Conservation (phyloP, 2,888 invertebrate species). For the Hoplodrina ambigua region DNA sequence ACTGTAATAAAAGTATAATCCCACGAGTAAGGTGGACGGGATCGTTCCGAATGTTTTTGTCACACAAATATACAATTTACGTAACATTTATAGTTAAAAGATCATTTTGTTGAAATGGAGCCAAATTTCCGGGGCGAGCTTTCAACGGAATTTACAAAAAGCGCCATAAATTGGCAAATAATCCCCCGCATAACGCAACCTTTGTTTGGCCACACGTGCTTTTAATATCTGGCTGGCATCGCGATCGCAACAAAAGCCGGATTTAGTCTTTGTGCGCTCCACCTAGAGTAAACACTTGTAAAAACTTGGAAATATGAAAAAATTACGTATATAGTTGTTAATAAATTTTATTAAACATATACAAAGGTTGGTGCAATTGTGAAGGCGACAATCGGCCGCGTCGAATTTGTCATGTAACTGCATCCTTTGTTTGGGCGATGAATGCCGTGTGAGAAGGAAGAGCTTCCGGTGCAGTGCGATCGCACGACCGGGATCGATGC, state of each 20-base stretch:
- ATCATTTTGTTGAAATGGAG: constrained; percentile 90
- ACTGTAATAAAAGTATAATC: constrained; percentile 60
- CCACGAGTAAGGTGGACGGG: constrained; percentile 76
- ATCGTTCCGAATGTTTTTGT: constrained; percentile 77
- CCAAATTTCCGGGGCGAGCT: constrained; percentile 89
- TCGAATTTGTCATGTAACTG: constrained; percentile 89
- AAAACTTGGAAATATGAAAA: constrained; percentile 75
- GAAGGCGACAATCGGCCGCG: constrained; percentile 80
- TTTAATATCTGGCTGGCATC: constrained; percentile 86
- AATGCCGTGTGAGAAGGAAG: constrained; percentile 87
- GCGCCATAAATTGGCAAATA: constrained; percentile 90
- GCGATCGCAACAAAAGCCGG: constrained; percentile 83
- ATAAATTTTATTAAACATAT: constrained; percentile 87
- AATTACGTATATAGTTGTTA: constrained; percentile 73
- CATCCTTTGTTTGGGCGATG: constrained; percentile 79
- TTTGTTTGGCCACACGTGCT: constrained; percentile 91
- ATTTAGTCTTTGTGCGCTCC: constrained; percentile 86
- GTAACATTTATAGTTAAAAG: constrained; percentile 88
- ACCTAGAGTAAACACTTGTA: constrained; percentile 87
- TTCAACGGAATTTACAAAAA: constrained; percentile 89
- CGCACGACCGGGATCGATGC: constrained; percentile 77
- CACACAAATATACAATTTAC: constrained; percentile 77
- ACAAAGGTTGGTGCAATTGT: constrained; percentile 80
- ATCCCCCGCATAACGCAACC: constrained; percentile 90
- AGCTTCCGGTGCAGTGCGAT: constrained; percentile 81